These are phyloP conservation scores for Cerceris ruficornis DNA, from an alignment of 2,888 invertebrate genomes.

Conservation along the genomic window DNA sequence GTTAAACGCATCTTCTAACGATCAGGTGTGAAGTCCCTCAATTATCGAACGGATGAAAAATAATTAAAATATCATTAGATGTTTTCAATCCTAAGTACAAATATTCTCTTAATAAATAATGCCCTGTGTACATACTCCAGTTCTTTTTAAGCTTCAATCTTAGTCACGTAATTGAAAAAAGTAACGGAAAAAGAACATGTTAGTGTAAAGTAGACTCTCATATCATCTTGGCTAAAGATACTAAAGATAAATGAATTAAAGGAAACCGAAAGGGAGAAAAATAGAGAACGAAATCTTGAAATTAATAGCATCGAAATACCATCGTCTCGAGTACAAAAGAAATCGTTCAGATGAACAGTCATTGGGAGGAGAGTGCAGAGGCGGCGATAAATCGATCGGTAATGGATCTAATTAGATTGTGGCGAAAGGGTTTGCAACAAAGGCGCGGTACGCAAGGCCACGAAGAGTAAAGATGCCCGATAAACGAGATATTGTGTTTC, in stretches of 20 bases:
- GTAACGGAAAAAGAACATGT: too few relatives aligned
- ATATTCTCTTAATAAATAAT: too few relatives aligned
- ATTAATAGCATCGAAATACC: not conserved
- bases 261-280: not conserved
- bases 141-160: too few relatives aligned
- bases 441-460: slow-evolving; percentile 35
- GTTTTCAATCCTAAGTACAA: not conserved
- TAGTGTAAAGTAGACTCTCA: too few relatives aligned
- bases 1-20: not conserved
- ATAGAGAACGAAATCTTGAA: not conserved
- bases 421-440: slow-evolving; percentile 21
- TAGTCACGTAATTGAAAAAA: too few relatives aligned
- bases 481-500: slow-evolving; percentile 62
- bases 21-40: slow-evolving; percentile 16
- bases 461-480: slow-evolving; percentile 44
- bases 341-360: not conserved
- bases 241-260: not conserved
- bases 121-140: too few relatives aligned
- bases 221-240: too few relatives aligned
- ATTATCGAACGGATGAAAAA: slow-evolving; percentile 8
- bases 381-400: slow-evolving; percentile 49
- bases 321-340: not conserved
- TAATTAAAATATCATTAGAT: not conserved
- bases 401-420: slow-evolving; percentile 53
- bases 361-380: slow-evolving; percentile 14